A percentile compares a stretch with the other conserved stretches of the same genome.
Conservation (phyloP, 2,888 invertebrate genomes). For the Abscondita cerata region DNA sequence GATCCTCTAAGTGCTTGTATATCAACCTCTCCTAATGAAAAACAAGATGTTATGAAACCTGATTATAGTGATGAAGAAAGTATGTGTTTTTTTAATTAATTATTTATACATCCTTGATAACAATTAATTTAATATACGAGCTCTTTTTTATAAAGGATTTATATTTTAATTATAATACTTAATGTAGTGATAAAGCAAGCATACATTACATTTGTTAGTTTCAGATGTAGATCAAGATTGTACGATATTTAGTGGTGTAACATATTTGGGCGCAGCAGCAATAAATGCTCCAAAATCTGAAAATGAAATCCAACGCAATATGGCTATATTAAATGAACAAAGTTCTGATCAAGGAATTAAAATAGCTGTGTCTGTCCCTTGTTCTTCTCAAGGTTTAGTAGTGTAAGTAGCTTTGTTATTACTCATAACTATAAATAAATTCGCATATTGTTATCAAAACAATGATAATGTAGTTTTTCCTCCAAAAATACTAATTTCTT, state of each 20-base stretch:
- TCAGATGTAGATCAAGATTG: conserved; percentile 88
- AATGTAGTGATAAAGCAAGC: conserved; percentile 1
- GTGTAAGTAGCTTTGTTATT: conserved; percentile 71
- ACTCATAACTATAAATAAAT: conserved; percentile 7
- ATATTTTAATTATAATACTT: neutral
- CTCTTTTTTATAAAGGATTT: too few relatives aligned
- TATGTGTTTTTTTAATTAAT: conserved; percentile 50
- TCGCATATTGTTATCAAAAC: neutral
- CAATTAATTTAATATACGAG: neutral
- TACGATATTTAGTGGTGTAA: conserved; percentile 91
- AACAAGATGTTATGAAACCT: conserved; percentile 82
- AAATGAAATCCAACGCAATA: conserved; percentile 89
- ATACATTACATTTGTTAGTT: conserved; percentile 58
- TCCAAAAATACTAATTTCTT: too few relatives aligned
- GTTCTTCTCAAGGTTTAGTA: conserved; percentile 90
- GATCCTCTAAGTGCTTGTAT: conserved; percentile 47
- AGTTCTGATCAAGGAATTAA: conserved; percentile 78
- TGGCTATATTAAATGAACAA: conserved; percentile 88
- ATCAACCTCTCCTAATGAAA: conserved; percentile 63
- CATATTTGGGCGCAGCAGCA: conserved; percentile 89
- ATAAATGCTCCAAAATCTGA: conserved; percentile 94
- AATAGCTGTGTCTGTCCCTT: conserved; percentile 91
- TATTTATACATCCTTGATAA: neutral
- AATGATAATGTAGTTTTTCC: too few relatives aligned
- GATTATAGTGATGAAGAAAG: conserved; percentile 79